Evolutionary conservation across 2,113 vertebrate genomes (phyloP).

Genomic region (Pseudorasbora parva): DNA sequence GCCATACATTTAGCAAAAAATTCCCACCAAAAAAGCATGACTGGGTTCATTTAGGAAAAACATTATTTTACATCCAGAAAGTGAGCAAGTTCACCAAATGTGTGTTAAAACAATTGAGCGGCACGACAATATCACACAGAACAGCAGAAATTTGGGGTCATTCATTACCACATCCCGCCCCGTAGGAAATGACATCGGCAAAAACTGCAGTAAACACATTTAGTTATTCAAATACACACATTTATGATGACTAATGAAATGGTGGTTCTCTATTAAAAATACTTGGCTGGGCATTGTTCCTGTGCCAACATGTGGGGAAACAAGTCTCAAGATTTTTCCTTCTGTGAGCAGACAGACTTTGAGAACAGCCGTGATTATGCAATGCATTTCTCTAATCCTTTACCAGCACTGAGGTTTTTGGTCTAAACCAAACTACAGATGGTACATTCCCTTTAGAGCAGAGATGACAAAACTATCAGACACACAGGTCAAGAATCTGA

Average conservation of each 20-base stretch:
- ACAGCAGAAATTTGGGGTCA: constrained; percentile 28
- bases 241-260: constrained; percentile 46
- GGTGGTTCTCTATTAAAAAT: constrained; percentile 28
- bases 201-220: neutral
- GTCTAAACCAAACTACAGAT: constrained; percentile 15
- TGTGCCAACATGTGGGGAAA: constrained; percentile 35
- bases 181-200: constrained; percentile 28
- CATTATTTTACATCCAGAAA: constrained; percentile 19
- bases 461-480: neutral
- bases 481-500: neutral
- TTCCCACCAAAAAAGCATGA: constrained; percentile 12
- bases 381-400: neutral
- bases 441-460: neutral
- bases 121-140: constrained; percentile 30
- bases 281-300: constrained; percentile 28
- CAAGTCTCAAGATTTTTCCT: constrained; percentile 17
- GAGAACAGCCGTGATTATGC: neutral
- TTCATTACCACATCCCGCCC: constrained; percentile 43
- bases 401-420: constrained; percentile 15
- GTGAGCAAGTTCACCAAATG: constrained; percentile 2
- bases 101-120: constrained; percentile 9
- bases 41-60: neutral
- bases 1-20: constrained; percentile 14
- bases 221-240: constrained; percentile 39
- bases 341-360: neutral